Conservation (phyloP, 2,888 invertebrate genomes). For the Tyria jacobaeae region DNA sequence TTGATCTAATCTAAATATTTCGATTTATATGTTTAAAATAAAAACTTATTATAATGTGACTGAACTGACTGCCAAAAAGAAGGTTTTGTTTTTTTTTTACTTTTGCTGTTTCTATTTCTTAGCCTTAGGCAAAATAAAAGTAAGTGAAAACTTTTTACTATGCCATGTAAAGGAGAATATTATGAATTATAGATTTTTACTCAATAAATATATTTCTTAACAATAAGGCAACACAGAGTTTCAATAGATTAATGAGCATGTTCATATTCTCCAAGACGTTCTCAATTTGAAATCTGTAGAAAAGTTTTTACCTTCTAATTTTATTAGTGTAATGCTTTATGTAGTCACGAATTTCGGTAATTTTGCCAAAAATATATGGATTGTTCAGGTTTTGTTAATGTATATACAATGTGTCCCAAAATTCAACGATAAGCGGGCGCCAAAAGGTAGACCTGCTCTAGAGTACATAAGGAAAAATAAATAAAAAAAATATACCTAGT, state of each 20-base stretch:
- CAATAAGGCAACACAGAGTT: no score
- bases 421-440: constrained; percentile 3
- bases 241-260: constrained; percentile 29
- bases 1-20: no score
- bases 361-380: constrained; percentile 8
- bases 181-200: no score
- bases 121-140: constrained; percentile 18
- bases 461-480: no score
- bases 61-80: constrained; percentile 19
- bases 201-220: no score
- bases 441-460: no score
- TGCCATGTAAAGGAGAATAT: no score
- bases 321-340: constrained; percentile 5
- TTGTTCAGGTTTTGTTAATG: no score
- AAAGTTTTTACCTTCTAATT: constrained; percentile 1
- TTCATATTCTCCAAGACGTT: constrained; percentile 19
- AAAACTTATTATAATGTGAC: no score
- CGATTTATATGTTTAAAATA: no score
- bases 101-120: constrained; percentile 27
- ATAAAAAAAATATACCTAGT: no score
- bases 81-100: constrained; percentile 18
- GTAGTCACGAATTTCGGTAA: not conserved
- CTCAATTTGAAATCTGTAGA: constrained; percentile 15
- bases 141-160: constrained; percentile 16
- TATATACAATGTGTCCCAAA: no score